Evolutionary conservation across 2,888 invertebrate species (phyloP).

Genomic region (Cataglyphis altisquamis): DNA sequence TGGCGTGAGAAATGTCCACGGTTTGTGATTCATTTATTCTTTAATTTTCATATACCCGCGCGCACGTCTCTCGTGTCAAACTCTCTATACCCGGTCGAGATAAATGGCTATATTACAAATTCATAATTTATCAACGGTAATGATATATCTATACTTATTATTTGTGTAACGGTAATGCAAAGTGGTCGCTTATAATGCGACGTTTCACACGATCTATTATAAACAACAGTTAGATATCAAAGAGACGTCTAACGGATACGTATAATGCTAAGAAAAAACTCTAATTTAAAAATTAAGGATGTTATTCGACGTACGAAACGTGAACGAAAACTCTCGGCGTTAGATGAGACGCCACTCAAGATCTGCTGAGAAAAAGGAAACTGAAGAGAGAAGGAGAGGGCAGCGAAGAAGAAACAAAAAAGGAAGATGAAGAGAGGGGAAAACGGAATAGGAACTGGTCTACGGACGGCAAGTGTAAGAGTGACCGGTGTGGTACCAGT

Average conservation of each 20-base stretch:
- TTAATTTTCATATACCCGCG: constrained; percentile 25
- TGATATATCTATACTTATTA: constrained; percentile 45
- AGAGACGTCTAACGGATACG: constrained; percentile 34
- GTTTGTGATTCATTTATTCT: constrained; percentile 23
- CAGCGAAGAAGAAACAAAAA: background rate
- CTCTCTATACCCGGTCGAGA: background rate
- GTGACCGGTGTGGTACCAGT: constrained; percentile 68
- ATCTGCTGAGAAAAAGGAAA: background rate
- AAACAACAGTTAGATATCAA: constrained; percentile 8
- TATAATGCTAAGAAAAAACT: constrained; percentile 16
- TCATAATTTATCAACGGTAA: constrained; percentile 44
- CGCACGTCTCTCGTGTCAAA: constrained; percentile 28
- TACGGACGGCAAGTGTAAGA: constrained; percentile 59
- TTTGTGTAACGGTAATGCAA: constrained; percentile 36
- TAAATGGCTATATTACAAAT: constrained; percentile 16
- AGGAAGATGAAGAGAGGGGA: background rate
- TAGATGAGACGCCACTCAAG: background rate
- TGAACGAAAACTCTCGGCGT: constrained; percentile 34
- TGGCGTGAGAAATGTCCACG: constrained; percentile 15
- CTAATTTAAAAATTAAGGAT: constrained; percentile 10
- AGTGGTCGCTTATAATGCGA: constrained; percentile 12
- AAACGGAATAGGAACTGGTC: constrained; percentile 61
- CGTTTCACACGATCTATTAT: constrained; percentile 43
- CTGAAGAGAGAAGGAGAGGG: background rate
- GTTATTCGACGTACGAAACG: background rate